A percentile compares a stretch with the other conserved stretches of the same genome.
Conservation (phyloP, 2,888 invertebrate genomes). For the Ceramica pisi region DNA sequence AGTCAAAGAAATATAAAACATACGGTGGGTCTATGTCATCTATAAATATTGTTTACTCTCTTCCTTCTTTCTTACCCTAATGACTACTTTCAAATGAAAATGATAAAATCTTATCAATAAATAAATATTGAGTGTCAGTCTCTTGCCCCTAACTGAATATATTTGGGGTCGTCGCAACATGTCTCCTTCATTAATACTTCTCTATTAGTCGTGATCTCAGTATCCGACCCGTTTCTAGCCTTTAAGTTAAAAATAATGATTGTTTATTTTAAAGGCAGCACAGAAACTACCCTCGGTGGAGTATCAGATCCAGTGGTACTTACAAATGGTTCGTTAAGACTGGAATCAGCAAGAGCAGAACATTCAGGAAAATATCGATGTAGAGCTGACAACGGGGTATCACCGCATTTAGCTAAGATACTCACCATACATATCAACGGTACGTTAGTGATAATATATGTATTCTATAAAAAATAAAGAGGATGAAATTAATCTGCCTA, state of each 20-base stretch:
- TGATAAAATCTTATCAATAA: too few relatives aligned
- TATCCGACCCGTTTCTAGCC: not conserved
- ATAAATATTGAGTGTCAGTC: too few relatives aligned
- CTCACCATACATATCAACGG: conserved; percentile 95
- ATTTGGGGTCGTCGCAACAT: too few relatives aligned
- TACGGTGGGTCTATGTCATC: too few relatives aligned
- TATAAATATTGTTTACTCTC: too few relatives aligned
- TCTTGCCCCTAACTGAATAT: too few relatives aligned
- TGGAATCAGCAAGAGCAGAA: conserved; percentile 93
- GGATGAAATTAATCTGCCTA: not conserved
- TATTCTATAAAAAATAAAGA: not conserved
- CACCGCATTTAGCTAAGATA: conserved; percentile 95
- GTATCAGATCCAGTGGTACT: conserved; percentile 87
- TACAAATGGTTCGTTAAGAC: conserved; percentile 94
- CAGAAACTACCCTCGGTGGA: conserved; percentile 85
- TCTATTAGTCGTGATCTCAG: not conserved
- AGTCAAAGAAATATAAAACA: too few relatives aligned
- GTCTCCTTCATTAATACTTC: too few relatives aligned
- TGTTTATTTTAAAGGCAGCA: conserved; percentile 76
- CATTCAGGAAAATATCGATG: conserved; percentile 97
- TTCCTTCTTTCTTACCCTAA: too few relatives aligned
- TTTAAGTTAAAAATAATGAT: not conserved
- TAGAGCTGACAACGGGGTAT: conserved; percentile 96
- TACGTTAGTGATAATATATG: too few relatives aligned
- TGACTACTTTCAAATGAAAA: too few relatives aligned